Base-by-base conservation (phyloP, 1,140 invertebrate species). In the Camponotus pennsylvanicus region DNA sequence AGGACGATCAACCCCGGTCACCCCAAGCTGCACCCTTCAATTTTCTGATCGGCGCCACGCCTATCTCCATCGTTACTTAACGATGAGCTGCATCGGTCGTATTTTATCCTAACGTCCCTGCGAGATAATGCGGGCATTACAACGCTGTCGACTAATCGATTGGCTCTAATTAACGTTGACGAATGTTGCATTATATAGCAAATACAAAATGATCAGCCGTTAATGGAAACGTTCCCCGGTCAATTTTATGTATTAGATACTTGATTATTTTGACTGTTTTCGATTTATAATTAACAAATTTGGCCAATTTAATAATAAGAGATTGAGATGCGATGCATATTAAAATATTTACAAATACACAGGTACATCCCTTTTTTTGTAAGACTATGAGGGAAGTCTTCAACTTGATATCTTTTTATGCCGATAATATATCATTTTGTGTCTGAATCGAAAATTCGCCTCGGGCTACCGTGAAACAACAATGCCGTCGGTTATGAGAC, bases 11-110 rank as follows among this genome's bases (percentile, higher is more conserved):
- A 66, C 88, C 84, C 73, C 70, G 32, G 78, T 32, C 49, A 52
- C 4, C 15, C 15, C 21, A 52, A 80, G 78, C 90, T 90, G 86
- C 90, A 92, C 90, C 91, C 87, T 92, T 57, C 86, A 73, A 92
- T 90, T 91, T 88, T 88, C 75, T 82, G 87, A 92, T 91, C 90
- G 88, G 80, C 86, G 91, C 91, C 91, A 92, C 90, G 69, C 91
- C 91, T 92, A 92, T 92, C 88, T 89, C 63, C 21, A 37, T 52
- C 61, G 90, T 86, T 87, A 85, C 88, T 90, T 89, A 90, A 87
- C 87, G 88, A 61, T 85, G 52, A 90, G 66, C 55, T 88, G 86
- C 89, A 84, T 18, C 61, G 61, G 78, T 76, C 85, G 87, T 92
- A 91, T 89, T 92, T 92, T 91, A 92, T 88, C 86, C 78, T 55